Conservation (phyloP, 2,113 vertebrate genomes). For the Tichodroma muraria region DNA sequence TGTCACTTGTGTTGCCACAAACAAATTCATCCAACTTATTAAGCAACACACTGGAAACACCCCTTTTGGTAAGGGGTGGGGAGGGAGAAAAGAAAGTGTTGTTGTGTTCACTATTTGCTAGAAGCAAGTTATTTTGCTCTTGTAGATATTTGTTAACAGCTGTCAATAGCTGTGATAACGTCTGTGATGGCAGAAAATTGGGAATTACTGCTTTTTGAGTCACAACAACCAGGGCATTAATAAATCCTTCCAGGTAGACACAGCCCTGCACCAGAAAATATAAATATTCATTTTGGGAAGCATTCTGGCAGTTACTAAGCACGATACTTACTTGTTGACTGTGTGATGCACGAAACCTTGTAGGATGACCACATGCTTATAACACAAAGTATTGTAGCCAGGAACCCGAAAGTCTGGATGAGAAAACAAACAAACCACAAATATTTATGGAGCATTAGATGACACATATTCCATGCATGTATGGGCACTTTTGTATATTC, state of each 20-base stretch:
- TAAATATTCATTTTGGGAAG: neutral
- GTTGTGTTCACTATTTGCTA: neutral
- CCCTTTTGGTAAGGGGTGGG: neutral
- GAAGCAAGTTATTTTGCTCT: neutral
- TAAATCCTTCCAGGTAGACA: neutral
- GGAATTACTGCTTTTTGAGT: neutral
- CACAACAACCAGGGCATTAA: neutral
- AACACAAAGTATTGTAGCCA: slow-evolving; percentile 84
- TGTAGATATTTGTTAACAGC: neutral
- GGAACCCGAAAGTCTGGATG: slow-evolving; percentile 86
- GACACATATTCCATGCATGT: neutral
- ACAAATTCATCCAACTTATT: neutral
- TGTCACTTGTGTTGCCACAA: neutral
- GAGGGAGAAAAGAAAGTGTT: neutral
- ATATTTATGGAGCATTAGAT: neutral
- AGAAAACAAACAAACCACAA: slow-evolving; percentile 29
- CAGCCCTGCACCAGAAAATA: neutral
- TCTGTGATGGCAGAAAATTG: neutral
- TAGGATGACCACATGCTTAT: slow-evolving; percentile 87
- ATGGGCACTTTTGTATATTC: neutral
- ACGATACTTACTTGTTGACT: slow-evolving; percentile 77
- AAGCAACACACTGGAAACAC: neutral
- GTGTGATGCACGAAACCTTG: slow-evolving; percentile 82
- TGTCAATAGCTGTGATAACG: neutral
- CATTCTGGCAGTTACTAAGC: neutral